Conservation (phyloP, 2,797 vertebrate species). For the Poeciliopsis paucimaculata region DNA sequence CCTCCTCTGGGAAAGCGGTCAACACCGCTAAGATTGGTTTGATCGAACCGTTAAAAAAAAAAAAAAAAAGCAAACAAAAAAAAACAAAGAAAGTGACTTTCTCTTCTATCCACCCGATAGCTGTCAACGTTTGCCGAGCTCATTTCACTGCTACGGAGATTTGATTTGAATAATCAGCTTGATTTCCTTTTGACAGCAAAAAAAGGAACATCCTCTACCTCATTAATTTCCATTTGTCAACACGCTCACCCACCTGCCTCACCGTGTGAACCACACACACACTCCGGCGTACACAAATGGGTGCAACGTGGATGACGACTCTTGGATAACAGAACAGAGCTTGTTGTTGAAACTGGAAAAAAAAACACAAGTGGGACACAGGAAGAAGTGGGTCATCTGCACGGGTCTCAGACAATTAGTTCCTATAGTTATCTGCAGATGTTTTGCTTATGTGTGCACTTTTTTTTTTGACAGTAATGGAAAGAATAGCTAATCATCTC, state of each 20-base stretch:
- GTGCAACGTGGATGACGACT: constrained; percentile 10
- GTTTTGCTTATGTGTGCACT: constrained; percentile 13
- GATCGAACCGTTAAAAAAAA: constrained; percentile 27
- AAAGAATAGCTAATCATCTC: constrained; percentile 37
- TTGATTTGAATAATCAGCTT: constrained; percentile 57
- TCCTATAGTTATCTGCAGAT: constrained; percentile 33
- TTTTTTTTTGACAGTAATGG: constrained; percentile 36
- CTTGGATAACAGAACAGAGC: constrained; percentile 12
- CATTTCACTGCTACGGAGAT: constrained; percentile 36
- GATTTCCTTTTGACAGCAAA: constrained; percentile 22
- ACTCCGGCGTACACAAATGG: constrained; percentile 9
- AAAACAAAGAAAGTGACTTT: neutral
- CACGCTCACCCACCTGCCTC: constrained; percentile 53
- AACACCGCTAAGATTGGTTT: constrained; percentile 42
- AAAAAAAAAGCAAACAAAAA: neutral
- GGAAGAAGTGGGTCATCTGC: constrained; percentile 46
- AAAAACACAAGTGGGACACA: constrained; percentile 31
- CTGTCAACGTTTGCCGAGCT: constrained; percentile 47
- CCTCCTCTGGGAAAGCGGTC: constrained; percentile 43
- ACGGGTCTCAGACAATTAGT: constrained; percentile 36
- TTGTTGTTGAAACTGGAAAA: constrained; percentile 16
- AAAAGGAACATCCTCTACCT: constrained; percentile 34
- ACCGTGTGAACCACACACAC: constrained; percentile 4
- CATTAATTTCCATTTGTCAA: constrained; percentile 71
- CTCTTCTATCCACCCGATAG: constrained; percentile 28